These are phyloP conservation scores for Enteromius fasciolatus DNA, from an alignment of 2,797 vertebrate species.

Conservation along the genomic window DNA sequence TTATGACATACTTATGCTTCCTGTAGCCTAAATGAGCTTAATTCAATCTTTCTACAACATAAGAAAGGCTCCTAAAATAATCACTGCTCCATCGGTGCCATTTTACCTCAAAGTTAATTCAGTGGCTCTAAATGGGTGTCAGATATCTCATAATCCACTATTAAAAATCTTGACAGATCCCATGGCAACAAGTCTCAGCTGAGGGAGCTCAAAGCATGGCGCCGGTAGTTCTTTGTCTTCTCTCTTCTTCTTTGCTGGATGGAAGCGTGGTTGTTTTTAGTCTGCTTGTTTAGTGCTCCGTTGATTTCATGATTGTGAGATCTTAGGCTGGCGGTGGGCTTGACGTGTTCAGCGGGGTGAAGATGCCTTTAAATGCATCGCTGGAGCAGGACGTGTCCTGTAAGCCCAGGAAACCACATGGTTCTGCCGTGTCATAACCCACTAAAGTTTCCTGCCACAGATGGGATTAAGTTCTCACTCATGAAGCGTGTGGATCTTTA, in stretches of 20 bases:
- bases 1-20: slow-evolving; percentile 11
- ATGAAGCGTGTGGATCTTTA: background rate
- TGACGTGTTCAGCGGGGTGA: slow-evolving; percentile 18
- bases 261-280: slow-evolving; percentile 7
- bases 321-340: background rate
- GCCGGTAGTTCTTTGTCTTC: background rate
- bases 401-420: slow-evolving; percentile 1
- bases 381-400: slow-evolving; percentile 23
- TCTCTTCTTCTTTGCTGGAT: background rate
- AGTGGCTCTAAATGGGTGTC: slow-evolving; percentile 23
- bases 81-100: background rate
- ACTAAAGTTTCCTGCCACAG: background rate
- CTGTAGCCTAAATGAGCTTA: slow-evolving; percentile 7
- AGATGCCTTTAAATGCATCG: slow-evolving; percentile 6
- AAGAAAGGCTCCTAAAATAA: slow-evolving; percentile 29
- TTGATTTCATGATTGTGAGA: slow-evolving; percentile 16
- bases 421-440: background rate
- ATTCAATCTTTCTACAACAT: slow-evolving; percentile 17
- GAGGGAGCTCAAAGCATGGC: slow-evolving; percentile 23
- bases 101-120: slow-evolving; percentile 37
- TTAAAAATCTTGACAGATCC: slow-evolving; percentile 51
- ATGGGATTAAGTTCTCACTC: slow-evolving; percentile 23
- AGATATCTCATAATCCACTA: slow-evolving; percentile 37
- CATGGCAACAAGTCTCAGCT: slow-evolving; percentile 45
- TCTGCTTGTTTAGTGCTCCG: slow-evolving; percentile 27